Evolutionary conservation across 2,888 invertebrate species (phyloP).

Genomic region (Charanyca ferruginea): DNA sequence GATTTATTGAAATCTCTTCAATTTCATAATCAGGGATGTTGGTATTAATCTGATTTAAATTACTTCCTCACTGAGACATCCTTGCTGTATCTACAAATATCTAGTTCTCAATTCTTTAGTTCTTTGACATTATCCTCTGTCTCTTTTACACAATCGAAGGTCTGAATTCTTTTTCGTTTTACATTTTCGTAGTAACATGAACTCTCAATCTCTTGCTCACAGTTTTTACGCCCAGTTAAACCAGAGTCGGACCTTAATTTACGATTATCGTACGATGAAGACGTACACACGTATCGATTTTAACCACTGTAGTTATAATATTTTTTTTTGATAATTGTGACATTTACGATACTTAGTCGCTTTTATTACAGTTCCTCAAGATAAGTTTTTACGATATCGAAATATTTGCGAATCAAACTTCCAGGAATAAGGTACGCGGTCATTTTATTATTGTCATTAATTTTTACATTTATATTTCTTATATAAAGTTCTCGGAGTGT

Average conservation of each 20-base stretch:
- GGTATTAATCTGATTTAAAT: conserved; percentile 64
- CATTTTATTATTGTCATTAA: conserved; percentile 75
- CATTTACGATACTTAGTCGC: conserved; percentile 77
- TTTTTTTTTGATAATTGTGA: conserved; percentile 67
- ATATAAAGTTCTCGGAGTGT: conserved; percentile 67
- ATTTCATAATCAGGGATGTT: conserved; percentile 61
- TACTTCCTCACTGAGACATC: conserved; percentile 64
- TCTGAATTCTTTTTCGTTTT: conserved; percentile 75
- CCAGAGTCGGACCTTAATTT: conserved; percentile 84
- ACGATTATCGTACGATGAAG: conserved; percentile 87
- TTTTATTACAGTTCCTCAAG: conserved; percentile 75
- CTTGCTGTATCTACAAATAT: conserved; percentile 54
- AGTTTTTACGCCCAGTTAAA: conserved; percentile 89
- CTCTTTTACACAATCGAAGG: conserved; percentile 73
- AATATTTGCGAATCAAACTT: conserved; percentile 70
- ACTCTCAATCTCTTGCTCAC: conserved; percentile 86
- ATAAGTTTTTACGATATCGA: conserved; percentile 71
- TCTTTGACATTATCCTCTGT: conserved; percentile 76
- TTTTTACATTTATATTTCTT: conserved; percentile 64
- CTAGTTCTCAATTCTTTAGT: conserved; percentile 61
- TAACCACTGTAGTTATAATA: conserved; percentile 63
- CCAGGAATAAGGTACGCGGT: conserved; percentile 62
- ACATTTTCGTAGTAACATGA: conserved; percentile 86
- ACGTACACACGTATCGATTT: conserved; percentile 81
- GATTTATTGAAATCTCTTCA: conserved; percentile 66